Conservation (phyloP, 2,113 vertebrate genomes). For the Seriola quinqueradiata region DNA sequence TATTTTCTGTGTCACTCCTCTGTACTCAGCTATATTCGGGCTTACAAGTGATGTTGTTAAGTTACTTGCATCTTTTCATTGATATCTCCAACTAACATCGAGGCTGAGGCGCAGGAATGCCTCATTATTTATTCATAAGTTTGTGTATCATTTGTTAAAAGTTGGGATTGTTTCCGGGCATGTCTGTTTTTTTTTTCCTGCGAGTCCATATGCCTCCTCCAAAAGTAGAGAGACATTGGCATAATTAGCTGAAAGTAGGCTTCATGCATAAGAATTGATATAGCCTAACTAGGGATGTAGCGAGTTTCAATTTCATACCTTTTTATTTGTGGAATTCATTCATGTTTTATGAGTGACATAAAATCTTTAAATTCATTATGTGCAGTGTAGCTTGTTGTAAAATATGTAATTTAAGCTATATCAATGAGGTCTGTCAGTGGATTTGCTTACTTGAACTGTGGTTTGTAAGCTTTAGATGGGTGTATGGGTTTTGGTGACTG, state of each 20-base stretch:
- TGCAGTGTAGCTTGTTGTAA: neutral
- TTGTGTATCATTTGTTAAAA: conserved; percentile 54
- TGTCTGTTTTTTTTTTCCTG: neutral
- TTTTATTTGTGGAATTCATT: neutral
- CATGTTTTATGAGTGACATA: neutral
- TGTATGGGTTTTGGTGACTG: neutral
- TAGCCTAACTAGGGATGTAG: neutral
- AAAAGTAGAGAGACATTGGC: conserved; percentile 28
- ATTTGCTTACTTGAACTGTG: neutral
- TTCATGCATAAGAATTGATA: neutral
- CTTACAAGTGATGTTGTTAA: neutral
- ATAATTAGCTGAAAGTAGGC: conserved; percentile 19
- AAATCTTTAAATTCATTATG: neutral
- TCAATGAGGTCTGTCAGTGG: neutral
- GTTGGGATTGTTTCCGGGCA: conserved; percentile 39
- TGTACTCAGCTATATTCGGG: neutral
- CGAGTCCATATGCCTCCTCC: neutral
- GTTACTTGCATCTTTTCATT: neutral
- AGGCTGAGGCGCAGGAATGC: neutral
- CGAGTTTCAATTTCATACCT: neutral
- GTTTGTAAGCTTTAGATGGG: neutral
- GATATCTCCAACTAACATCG: neutral
- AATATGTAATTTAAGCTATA: neutral
- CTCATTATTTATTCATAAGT: conserved; percentile 54
- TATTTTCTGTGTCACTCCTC: neutral